A percentile compares a stretch with the other conserved stretches of the same genome.
Conservation (phyloP, 2,888 invertebrate species). For the Corbicula japonica region DNA sequence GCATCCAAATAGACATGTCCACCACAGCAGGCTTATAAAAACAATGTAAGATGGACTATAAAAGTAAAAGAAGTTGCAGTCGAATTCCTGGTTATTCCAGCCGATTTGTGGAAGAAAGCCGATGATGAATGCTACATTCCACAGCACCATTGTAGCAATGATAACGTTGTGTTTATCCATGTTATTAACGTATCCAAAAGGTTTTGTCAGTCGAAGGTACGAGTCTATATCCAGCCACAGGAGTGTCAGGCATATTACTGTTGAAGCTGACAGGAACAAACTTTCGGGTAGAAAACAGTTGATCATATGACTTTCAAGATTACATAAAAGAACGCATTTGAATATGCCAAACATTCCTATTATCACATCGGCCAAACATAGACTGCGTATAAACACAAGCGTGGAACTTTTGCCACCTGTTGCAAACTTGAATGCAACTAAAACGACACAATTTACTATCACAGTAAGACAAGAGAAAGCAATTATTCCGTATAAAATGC, state of each 20-base stretch:
- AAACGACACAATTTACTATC: slow-evolving; percentile 69
- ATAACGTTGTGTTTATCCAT: slow-evolving; percentile 80
- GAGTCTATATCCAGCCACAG: slow-evolving; percentile 78
- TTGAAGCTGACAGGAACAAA: slow-evolving; percentile 77
- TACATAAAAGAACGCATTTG: slow-evolving; percentile 73
- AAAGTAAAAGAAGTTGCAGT: slow-evolving; percentile 70
- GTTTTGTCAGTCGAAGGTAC: slow-evolving; percentile 72
- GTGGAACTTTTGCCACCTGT: slow-evolving; percentile 78
- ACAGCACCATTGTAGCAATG: slow-evolving; percentile 77
- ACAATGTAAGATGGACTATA: slow-evolving; percentile 71
- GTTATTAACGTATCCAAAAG: slow-evolving; percentile 65
- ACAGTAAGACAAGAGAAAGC: slow-evolving; percentile 65
- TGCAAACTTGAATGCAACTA: slow-evolving; percentile 75
- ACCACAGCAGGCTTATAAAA: slow-evolving; percentile 65
- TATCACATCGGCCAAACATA: slow-evolving; percentile 77
- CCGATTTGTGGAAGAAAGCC: slow-evolving; percentile 82
- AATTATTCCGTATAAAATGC: slow-evolving; percentile 40
- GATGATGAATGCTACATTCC: slow-evolving; percentile 81
- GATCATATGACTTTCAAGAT: slow-evolving; percentile 63
- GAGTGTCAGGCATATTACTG: slow-evolving; percentile 73
- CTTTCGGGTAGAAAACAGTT: slow-evolving; percentile 83
- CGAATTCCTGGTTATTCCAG: slow-evolving; percentile 68
- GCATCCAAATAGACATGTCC: slow-evolving; percentile 60
- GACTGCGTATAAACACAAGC: slow-evolving; percentile 80
- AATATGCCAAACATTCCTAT: slow-evolving; percentile 79